These are phyloP conservation scores for Hypomesus transpacificus DNA, from an alignment of 2,113 vertebrate species.

Conservation along the genomic window DNA sequence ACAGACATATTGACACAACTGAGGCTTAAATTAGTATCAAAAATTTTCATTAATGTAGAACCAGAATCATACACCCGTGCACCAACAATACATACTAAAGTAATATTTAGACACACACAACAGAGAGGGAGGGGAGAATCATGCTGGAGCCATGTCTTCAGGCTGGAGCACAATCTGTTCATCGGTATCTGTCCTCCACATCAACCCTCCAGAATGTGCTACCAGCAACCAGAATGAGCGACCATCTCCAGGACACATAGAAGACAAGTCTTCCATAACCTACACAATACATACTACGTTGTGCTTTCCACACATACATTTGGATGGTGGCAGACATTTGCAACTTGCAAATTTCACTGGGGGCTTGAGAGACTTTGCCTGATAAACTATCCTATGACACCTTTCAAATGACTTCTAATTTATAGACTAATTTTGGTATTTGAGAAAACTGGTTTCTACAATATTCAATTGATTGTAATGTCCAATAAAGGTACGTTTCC, in stretches of 20 bases:
- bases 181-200: constrained; percentile 24
- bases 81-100: constrained; percentile 32
- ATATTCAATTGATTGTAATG: not conserved
- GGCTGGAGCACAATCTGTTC: constrained; percentile 70
- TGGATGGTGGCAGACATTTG: not conserved
- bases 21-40: constrained; percentile 1
- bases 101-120: not conserved
- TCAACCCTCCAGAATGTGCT: constrained; percentile 40
- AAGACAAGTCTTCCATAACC: not conserved
- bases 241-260: constrained; percentile 12
- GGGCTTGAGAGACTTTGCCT: too few relatives aligned
- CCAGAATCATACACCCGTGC: constrained; percentile 24
- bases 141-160: constrained; percentile 57
- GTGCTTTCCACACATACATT: not conserved
- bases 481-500: not conserved
- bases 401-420: not conserved
- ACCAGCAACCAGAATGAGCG: not conserved
- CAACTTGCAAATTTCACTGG: not conserved
- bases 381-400: too few relatives aligned
- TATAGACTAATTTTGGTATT: not conserved
- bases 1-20: constrained; percentile 9
- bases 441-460: not conserved
- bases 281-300: too few relatives aligned
- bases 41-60: constrained; percentile 26
- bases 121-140: constrained; percentile 28